These are phyloP conservation scores for Drepanosiphum platanoidis DNA, from an alignment of 2,888 invertebrate species.

Conservation along the genomic window DNA sequence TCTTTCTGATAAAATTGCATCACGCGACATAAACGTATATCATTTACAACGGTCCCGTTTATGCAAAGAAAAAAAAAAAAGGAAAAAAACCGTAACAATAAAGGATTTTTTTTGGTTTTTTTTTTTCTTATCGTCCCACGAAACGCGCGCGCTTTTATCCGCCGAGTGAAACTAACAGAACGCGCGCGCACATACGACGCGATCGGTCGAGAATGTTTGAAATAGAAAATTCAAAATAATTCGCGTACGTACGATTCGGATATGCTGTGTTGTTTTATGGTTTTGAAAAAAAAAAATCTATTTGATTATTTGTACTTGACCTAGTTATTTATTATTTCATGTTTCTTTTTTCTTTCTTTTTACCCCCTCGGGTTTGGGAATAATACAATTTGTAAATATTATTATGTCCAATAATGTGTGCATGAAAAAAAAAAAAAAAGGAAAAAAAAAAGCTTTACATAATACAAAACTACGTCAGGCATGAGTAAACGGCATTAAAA, in stretches of 20 bases:
- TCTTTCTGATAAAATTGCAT: conserved; percentile 49
- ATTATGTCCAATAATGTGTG: neutral
- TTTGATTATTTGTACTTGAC: neutral
- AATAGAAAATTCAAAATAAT: neutral
- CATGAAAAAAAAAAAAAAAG: no score
- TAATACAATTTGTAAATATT: neutral
- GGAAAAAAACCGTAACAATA: neutral
- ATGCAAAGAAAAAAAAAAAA: conserved; percentile 34
- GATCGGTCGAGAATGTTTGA: neutral
- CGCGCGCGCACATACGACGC: neutral
- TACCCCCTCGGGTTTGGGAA: neutral
- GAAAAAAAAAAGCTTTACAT: neutral
- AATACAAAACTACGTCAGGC: neutral
- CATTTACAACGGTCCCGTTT: conserved; percentile 34
- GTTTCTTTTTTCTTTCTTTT: neutral
- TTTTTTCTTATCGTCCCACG: no score
- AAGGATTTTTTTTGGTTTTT: no score
- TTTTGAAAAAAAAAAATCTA: neutral
- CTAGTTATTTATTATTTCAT: no score
- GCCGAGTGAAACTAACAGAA: neutral
- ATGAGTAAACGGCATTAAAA: neutral
- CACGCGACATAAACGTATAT: conserved; percentile 31
- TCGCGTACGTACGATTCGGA: no score
- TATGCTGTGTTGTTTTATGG: no score
- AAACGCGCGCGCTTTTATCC: no score